Evolutionary conservation across 92 coral and sea anemone species (phyloP).

Genomic region (Paragorgia papillata): DNA sequence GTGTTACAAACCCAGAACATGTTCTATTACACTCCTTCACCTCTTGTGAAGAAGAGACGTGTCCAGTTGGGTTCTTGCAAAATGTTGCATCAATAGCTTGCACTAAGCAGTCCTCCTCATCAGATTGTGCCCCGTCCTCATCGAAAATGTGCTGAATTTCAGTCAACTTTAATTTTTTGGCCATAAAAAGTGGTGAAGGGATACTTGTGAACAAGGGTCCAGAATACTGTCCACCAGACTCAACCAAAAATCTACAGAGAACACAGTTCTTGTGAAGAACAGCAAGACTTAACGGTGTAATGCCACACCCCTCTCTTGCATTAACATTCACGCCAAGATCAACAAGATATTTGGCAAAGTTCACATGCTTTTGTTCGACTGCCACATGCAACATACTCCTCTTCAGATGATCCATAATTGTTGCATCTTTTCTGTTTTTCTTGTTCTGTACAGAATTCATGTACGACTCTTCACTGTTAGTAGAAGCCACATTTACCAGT

Average conservation of each 20-base stretch:
- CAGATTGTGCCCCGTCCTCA: constrained; percentile 29
- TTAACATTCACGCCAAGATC: no score
- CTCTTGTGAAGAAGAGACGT: neutral
- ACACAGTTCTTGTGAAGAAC: constrained; percentile 21
- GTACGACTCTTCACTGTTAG: constrained; percentile 55
- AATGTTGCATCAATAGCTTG: constrained; percentile 14
- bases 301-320: no score
- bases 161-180: neutral
- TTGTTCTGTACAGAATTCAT: no score
- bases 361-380: constrained; percentile 37
- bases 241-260: constrained; percentile 16
- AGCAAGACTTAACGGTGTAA: constrained; percentile 47
- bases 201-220: constrained; percentile 45
- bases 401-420: constrained; percentile 37
- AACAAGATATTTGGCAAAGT: constrained; percentile 23
- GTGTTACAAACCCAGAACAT: no score
- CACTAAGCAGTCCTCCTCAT: constrained; percentile 30
- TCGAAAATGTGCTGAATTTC: constrained; percentile 1
- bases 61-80: neutral
- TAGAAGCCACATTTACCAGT: neutral
- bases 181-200: constrained; percentile 39
- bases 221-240: constrained; percentile 38
- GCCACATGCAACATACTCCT: constrained; percentile 49
- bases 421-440: neutral
- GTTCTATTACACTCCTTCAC: constrained; percentile 13